Percentiles rank a stretch among this genome's conserved stretches.
phyloP scores from a whole-genome alignment of 2,113 vertebrate species.

The Hemichromis elongatus region DNA sequence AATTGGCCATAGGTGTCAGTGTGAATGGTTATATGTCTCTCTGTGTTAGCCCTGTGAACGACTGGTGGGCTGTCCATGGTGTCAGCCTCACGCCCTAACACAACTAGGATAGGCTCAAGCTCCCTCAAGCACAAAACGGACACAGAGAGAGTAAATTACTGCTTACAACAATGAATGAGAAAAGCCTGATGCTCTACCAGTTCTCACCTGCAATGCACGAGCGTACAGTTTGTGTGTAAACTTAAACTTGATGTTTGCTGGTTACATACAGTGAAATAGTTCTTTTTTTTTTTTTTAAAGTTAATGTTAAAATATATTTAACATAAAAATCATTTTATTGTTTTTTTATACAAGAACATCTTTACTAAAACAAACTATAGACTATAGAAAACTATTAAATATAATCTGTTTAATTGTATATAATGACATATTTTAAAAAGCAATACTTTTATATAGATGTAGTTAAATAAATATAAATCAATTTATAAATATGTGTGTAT shows the following conservation, averaged over 20 bases:
- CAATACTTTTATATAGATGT: neutral
- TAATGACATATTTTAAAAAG: neutral
- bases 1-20: neutral
- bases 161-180: neutral
- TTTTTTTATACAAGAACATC: neutral
- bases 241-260: accelerated
- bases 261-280: neutral
- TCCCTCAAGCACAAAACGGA: too few relatives aligned
- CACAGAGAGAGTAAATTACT: neutral
- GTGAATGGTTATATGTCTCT: neutral
- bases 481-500: too few relatives aligned
- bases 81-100: neutral
- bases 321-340: accelerated
- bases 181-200: neutral
- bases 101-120: neutral
- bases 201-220: neutral
- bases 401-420: neutral
- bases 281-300: too few relatives aligned
- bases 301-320: neutral
- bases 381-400: neutral
- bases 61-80: neutral
- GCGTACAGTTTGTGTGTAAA: neutral
- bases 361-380: neutral
- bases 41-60: neutral
- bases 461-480: neutral